phyloP scores from a whole-genome alignment of 2,888 invertebrate genomes.

The Allacma fusca region DNA sequence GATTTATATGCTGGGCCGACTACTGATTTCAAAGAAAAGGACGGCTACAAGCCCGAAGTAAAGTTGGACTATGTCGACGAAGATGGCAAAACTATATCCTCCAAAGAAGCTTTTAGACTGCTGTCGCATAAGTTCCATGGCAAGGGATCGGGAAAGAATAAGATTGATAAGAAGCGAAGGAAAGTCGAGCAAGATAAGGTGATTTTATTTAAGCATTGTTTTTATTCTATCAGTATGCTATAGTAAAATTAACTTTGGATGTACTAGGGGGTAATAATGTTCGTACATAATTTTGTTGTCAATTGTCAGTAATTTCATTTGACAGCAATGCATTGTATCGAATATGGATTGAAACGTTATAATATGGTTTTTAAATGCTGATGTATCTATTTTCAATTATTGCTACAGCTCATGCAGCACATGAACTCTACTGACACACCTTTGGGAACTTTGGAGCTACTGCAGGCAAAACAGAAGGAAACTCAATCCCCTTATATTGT shows the following conservation, averaged over 20 bases:
- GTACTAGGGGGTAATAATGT: too few relatives aligned
- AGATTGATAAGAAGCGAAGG: conserved; percentile 93
- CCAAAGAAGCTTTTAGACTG: conserved; percentile 92
- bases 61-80: conserved; percentile 98
- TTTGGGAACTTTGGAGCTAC: conserved; percentile 88
- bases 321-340: too few relatives aligned
- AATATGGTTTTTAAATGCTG: too few relatives aligned
- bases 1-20: conserved; percentile 82
- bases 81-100: conserved; percentile 87
- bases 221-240: neutral
- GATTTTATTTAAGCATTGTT: conserved; percentile 38
- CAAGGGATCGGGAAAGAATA: conserved; percentile 98
- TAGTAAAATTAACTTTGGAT: conserved; percentile 25
- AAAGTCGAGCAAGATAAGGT: conserved; percentile 92
- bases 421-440: conserved; percentile 99
- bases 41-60: conserved; percentile 88
- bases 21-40: conserved; percentile 90
- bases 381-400: conserved; percentile 55
- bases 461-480: conserved; percentile 95
- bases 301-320: too few relatives aligned
- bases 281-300: too few relatives aligned
- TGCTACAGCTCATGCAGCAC: conserved; percentile 83
- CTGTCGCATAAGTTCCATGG: conserved; percentile 99
- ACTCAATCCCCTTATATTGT: conserved; percentile 92
- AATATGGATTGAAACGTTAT: too few relatives aligned